These are phyloP conservation scores for Pterocles burchelli DNA, from an alignment of 2,113 vertebrate species.

Conservation along the genomic window DNA sequence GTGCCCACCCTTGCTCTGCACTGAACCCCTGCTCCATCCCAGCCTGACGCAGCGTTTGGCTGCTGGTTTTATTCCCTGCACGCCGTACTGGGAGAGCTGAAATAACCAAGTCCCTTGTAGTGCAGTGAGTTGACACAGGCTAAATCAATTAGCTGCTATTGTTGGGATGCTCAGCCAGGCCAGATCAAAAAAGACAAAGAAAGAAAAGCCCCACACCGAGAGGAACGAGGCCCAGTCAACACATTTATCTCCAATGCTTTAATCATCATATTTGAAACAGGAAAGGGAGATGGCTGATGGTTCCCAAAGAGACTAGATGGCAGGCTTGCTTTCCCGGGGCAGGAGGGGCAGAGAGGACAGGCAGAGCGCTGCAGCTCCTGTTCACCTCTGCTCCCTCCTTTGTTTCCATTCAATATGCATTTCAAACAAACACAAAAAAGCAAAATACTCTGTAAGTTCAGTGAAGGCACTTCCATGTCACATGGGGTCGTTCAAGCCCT, in stretches of 20 bases:
- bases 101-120: not conserved
- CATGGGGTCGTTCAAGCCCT: not conserved
- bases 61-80: not conserved
- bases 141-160: conserved; percentile 28
- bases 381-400: not conserved
- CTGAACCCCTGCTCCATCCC: not conserved
- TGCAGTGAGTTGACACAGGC: not conserved
- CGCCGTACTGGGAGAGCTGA: not conserved
- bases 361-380: not conserved
- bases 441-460: not conserved
- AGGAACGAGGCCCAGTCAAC: not conserved
- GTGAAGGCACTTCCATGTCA: not conserved
- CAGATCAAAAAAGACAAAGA: not conserved
- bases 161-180: not conserved
- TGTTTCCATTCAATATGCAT: not conserved
- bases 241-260: not conserved
- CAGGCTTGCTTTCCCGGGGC: not conserved
- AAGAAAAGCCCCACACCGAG: not conserved
- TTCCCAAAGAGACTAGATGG: not conserved
- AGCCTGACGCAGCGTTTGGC: not conserved
- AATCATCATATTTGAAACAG: not conserved
- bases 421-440: not conserved
- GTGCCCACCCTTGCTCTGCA: not conserved
- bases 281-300: not conserved
- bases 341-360: not conserved